These are phyloP conservation scores for Thymallus thymallus DNA, from an alignment of 2,113 vertebrate species.

Conservation along the genomic window DNA sequence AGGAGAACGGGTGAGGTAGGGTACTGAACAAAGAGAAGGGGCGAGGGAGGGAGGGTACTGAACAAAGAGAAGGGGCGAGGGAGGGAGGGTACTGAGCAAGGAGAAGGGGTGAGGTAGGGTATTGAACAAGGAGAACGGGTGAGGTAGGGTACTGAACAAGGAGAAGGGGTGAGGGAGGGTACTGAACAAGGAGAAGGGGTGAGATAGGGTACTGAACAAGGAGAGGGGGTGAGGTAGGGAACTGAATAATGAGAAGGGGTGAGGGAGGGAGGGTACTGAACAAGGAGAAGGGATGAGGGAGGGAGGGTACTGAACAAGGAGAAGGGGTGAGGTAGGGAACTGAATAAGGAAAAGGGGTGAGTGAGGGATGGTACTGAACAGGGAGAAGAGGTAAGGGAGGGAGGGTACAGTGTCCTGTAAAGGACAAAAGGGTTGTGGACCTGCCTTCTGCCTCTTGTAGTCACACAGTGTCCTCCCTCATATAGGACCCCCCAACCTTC, in stretches of 20 bases:
- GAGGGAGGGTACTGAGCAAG: not conserved
- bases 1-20: conserved; percentile 4
- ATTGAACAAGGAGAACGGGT: conserved; percentile 4
- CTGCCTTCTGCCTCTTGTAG: conserved; percentile 32
- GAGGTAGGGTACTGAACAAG: conserved; percentile 37
- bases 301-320: too few species aligned
- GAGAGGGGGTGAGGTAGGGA: conserved; percentile 3
- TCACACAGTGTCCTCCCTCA: conserved; percentile 61
- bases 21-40: conserved; percentile 51
- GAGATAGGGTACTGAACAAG: not conserved
- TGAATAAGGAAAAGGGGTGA: not conserved
- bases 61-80: too few species aligned
- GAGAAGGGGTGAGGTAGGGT: too few species aligned
- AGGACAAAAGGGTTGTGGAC: conserved; percentile 61
- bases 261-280: too few species aligned
- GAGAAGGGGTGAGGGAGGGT: conserved; percentile 17
- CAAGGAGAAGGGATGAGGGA: not conserved
- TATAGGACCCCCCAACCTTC: conserved; percentile 47
- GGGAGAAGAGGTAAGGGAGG: conserved; percentile 5
- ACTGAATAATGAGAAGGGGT: conserved; percentile 52
- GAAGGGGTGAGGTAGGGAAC: too few species aligned
- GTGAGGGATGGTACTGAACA: not conserved
- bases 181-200: not conserved
- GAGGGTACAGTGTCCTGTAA: conserved; percentile 18
- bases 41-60: too few species aligned